Evolutionary conservation across 2,888 invertebrate genomes (phyloP).

Genomic region (Chelonus formosanus): DNA sequence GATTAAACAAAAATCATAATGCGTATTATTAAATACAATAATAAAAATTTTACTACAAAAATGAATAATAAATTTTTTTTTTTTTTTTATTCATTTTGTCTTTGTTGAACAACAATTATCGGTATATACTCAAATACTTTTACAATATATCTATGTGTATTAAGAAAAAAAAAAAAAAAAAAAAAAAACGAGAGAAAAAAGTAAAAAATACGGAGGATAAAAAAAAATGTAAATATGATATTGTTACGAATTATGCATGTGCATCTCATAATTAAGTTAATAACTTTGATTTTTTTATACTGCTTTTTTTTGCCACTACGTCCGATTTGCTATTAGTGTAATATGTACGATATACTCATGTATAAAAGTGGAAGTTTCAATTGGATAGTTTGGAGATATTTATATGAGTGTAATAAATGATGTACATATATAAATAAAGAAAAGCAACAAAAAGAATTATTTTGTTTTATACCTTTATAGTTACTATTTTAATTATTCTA

Average conservation of each 20-base stretch:
- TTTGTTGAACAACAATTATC: background rate
- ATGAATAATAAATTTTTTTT: conserved; percentile 6
- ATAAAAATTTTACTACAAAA: conserved; percentile 24
- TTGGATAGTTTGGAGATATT: conserved; percentile 26
- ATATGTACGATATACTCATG: conserved; percentile 38
- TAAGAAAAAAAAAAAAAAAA: conserved; percentile 18
- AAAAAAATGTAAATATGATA: conserved; percentile 42
- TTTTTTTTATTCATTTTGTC: background rate
- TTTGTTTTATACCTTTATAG: too few relatives aligned
- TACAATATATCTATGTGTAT: background rate
- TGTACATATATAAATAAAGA: too few relatives aligned
- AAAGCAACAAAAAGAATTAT: too few relatives aligned
- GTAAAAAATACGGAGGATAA: conserved; percentile 19
- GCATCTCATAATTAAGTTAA: conserved; percentile 46
- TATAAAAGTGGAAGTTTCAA: conserved; percentile 15
- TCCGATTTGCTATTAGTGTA: conserved; percentile 46
- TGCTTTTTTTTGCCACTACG: conserved; percentile 37
- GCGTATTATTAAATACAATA: too few relatives aligned
- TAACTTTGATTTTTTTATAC: conserved; percentile 31
- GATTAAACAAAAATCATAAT: background rate
- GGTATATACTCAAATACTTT: too few relatives aligned
- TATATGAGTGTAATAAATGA: too few relatives aligned
- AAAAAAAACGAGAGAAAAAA: conserved; percentile 7
- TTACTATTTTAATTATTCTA: too few relatives aligned
- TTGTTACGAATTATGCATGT: conserved; percentile 40